These are phyloP conservation scores for Syngnathus floridae DNA, from an alignment of 2,113 vertebrate genomes.

Conservation along the genomic window DNA sequence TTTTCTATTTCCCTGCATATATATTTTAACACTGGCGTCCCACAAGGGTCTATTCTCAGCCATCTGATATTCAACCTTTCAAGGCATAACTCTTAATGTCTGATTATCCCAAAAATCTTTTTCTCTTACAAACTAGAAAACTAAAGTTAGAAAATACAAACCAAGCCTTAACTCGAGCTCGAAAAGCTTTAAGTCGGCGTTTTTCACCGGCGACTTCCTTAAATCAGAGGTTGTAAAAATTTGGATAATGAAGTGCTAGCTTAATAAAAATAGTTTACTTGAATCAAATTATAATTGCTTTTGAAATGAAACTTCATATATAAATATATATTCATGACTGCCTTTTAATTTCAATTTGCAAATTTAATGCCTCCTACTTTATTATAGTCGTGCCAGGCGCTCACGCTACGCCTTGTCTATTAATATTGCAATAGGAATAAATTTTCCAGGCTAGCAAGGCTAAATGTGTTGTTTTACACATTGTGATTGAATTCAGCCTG, in stretches of 20 bases:
- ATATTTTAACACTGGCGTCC: background rate
- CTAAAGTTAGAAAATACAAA: background rate
- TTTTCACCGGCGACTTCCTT: background rate
- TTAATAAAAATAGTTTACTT: background rate
- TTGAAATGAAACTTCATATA: background rate
- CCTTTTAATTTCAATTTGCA: background rate
- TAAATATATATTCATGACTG: background rate
- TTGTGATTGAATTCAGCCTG: constrained; percentile 7
- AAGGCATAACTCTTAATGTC: background rate
- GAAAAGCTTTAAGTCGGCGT: background rate
- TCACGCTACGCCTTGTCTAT: background rate
- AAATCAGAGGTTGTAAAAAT: background rate
- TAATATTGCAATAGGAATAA: background rate
- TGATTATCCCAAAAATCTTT: background rate
- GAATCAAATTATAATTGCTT: background rate
- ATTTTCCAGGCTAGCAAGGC: background rate
- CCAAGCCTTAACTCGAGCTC: background rate
- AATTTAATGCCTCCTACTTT: background rate
- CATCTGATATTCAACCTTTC: background rate
- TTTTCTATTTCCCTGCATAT: too few species aligned
- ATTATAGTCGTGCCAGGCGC: background rate
- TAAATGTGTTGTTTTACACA: constrained; percentile 35
- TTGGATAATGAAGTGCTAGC: background rate
- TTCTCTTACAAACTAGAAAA: background rate
- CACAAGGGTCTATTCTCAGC: background rate